Evolutionary conservation across 2,113 vertebrate genomes (phyloP).

Genomic region (Aix galericulata): DNA sequence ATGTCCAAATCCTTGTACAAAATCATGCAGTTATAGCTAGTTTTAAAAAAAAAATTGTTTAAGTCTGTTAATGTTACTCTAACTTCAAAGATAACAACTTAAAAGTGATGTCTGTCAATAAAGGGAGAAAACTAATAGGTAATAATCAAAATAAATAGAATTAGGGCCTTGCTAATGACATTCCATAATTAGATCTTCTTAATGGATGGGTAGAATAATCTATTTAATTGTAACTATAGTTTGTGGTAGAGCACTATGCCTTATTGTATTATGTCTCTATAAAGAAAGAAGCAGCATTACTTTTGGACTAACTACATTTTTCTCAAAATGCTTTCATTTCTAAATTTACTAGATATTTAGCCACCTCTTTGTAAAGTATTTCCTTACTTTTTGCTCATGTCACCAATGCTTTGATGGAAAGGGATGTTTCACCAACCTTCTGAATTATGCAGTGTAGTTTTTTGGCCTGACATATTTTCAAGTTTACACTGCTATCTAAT

Average conservation of each 20-base stretch:
- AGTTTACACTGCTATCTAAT: background rate
- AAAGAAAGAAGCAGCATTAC: conserved; percentile 11
- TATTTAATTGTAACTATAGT: conserved; percentile 25
- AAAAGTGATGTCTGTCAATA: conserved; percentile 38
- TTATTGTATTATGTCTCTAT: background rate
- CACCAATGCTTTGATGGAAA: background rate
- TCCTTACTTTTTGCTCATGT: background rate
- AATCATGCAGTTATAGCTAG: background rate
- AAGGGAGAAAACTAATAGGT: conserved; percentile 23
- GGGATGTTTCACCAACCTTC: background rate
- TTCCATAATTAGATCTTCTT: conserved; percentile 37
- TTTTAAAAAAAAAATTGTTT: background rate
- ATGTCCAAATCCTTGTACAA: background rate
- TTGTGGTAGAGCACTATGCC: background rate
- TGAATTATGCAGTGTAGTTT: background rate
- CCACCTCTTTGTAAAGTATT: background rate
- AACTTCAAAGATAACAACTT: background rate
- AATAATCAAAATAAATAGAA: background rate
- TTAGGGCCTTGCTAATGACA: conserved; percentile 5
- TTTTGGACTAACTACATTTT: background rate
- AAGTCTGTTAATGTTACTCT: background rate
- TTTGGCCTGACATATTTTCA: background rate
- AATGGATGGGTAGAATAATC: conserved; percentile 30
- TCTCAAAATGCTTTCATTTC: background rate
- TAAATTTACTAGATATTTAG: background rate